Evolutionary conservation across 2,113 vertebrate genomes (phyloP), one percentile per base, ranked within the genome.

Genomic region (Prinia subflava): DNA sequence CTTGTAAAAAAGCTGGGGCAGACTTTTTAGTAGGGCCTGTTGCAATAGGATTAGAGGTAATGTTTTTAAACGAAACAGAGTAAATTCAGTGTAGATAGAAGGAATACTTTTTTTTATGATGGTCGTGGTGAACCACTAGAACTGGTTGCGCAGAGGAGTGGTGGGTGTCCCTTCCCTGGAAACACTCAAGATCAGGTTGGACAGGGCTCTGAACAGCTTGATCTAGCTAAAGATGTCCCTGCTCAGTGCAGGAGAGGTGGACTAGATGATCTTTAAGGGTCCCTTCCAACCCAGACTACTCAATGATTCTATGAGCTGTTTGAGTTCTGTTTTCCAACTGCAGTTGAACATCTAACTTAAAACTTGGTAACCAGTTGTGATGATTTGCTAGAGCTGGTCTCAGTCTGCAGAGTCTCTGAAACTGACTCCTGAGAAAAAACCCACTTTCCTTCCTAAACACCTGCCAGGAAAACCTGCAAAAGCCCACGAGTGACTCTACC

Each of bases 321-420:
- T 0, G 0, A 88, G 47, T 30, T 59, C 20, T 4, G 3, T 80
- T 83, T 86, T 44, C 27, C 5, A 60, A 33, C 8, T 25, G 28
- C 33, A 59, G 0, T 13, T 73, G 57, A 65, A 47, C 67, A 24
- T 30, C 56, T 42, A 9, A 21, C 4, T 46, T 68, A 46, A 83
- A 67, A 53, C 0, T 1, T 42, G 35, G 4, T 30, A 68, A 21
- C 12, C 1, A 2, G 3, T 52, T 56, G 59, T 0, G 0, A 4
- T 52, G 25, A 15, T 59, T 79, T 83, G 39, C 23, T 52, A 37
- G 57, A 69, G 11, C 14, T 80, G 35, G 3, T 35, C 11, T 75
- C 20, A 10, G 35, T 31, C 47, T 67, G 47, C 50, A 62, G n/a
- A 49, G 37, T 75, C 28, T 64, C 47, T 86, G 42, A 67, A 87